Evolutionary conservation across 1,140 invertebrate species (phyloP).

Genomic region (Drosophila melanogaster): Release_6_plus_ISO1_MT NT_033779.5:20513501-20514000

Average conservation of each 20-base stretch:
- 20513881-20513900: slow-evolving; percentile 12
- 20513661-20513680: not conserved
- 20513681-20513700: too few relatives aligned
- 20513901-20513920: slow-evolving; percentile 25
- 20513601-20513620: slow-evolving; percentile 53
- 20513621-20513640: slow-evolving; percentile 12
- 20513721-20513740: too few relatives aligned
- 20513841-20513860: slow-evolving; percentile 4
- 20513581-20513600: slow-evolving; percentile 55
- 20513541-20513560: not conserved
- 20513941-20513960: slow-evolving; percentile 57
- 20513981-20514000: slow-evolving; percentile 57
- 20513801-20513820: not conserved
- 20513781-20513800: too few relatives aligned
- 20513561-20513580: slow-evolving; percentile 30
- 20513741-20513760: too few relatives aligned
- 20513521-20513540: not conserved
- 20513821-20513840: not conserved
- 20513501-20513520: slow-evolving; percentile 32
- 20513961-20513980: slow-evolving; percentile 29
- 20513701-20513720: too few relatives aligned
- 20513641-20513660: slow-evolving; percentile 2
- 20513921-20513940: slow-evolving; percentile 21
- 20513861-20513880: slow-evolving; percentile 4
- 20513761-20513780: too few relatives aligned